Evolutionary conservation across 2,113 vertebrate genomes (phyloP), one percentile per base, ranked within the genome.

Genomic region (Leucoraja erinaceus): DNA sequence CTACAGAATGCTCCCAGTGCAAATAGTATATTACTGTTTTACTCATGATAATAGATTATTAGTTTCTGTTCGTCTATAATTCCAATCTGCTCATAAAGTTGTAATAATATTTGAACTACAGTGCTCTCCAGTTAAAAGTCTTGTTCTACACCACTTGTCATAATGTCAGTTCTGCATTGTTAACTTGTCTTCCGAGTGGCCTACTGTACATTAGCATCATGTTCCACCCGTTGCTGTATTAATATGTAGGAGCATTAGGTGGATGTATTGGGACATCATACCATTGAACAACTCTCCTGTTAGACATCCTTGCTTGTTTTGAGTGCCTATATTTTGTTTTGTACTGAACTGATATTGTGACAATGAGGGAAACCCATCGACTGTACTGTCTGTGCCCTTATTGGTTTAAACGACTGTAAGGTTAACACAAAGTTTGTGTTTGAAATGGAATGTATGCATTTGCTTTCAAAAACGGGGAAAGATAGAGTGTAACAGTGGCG

Each of bases 21-120:
- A 72, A 91, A 72, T 74, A 22, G 38, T 14, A 91, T 91, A 91
- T 91, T 91, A 54, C 59, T 88, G 81, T 63, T 86, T 88, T 88
- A 63, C 90, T 91, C 90, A 25, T 70, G 88, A 90, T 91, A 91
- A 91, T 91, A 54, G 66, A 91, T 91, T 91, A 91, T 91, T 91
- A 91, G 90, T 74, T 91, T 88, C 83, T 54, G 90, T 91, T 90
- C 88, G 22, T 72, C 68, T 91, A 16, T 90, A 91, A 47, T 91
- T 91, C 68, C 68, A 91, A 72, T 38, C 90, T 72, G 68, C 68
- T 91, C 90, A 72, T 90, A 91, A 91, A 72, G 33, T 91, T 91
- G 18, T 90, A 70, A 91, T 91, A 47, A 91, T 91, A 72, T 47
- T 91, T 54, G 68, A 91, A 91, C 68, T 91, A 18, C 90, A 91